Percentiles rank a stretch among this genome's conserved stretches.
Evolutionary conservation across 2,113 vertebrate species (phyloP).

Genomic region (Etia nguti): DNA sequence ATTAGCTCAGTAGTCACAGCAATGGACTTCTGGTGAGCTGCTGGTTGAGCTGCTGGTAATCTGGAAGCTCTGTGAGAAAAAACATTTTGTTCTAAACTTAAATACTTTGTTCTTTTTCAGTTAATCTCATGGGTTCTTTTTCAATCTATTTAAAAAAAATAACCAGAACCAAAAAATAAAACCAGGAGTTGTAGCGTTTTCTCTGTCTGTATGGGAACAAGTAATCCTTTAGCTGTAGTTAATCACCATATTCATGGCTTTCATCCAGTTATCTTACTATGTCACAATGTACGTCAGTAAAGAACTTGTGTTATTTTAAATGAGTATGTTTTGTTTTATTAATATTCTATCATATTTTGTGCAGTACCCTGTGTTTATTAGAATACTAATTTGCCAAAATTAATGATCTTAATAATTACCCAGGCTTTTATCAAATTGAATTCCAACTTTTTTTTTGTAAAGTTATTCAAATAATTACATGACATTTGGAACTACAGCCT

Average conservation of each 20-base stretch:
- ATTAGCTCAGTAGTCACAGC: conserved; percentile 1
- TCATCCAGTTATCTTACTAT: background rate
- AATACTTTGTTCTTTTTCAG: background rate
- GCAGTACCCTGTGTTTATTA: background rate
- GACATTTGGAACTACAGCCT: background rate
- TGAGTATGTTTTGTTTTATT: background rate
- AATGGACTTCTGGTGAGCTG: background rate
- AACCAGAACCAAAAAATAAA: background rate
- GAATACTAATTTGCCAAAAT: background rate
- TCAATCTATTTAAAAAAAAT: background rate
- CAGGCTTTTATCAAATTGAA: background rate
- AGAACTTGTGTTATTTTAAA: background rate
- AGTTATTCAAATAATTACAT: background rate
- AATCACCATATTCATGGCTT: background rate
- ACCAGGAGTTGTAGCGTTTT: background rate
- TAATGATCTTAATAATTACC: background rate
- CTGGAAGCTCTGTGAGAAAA: background rate
- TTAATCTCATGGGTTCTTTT: background rate
- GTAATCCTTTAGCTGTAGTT: conserved; percentile 4
- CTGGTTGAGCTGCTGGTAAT: background rate
- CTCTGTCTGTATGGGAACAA: background rate
- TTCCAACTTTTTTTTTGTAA: background rate
- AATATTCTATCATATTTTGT: background rate
- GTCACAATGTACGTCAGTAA: background rate
- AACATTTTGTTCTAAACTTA: background rate